phyloP scores from a whole-genome alignment of 1,140 invertebrate genomes.

The Drosophila mauritiana region DNA sequence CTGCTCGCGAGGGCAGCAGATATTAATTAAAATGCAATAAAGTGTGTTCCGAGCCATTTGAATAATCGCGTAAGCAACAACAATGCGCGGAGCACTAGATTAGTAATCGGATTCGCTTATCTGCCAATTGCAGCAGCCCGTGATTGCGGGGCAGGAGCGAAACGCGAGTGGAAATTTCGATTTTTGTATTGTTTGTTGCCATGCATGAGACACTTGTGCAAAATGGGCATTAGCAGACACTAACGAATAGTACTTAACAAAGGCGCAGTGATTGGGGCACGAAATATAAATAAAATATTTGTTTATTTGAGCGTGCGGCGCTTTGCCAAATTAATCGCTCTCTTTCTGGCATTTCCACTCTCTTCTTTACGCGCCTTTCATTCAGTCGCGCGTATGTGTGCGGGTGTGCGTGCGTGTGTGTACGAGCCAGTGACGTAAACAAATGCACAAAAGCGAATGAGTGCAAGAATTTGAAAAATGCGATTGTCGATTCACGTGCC shows the following conservation, averaged over 20 bases:
- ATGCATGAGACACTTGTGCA: conserved; percentile 7
- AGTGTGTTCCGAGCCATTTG: conserved; percentile 27
- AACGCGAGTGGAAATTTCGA: conserved; percentile 74
- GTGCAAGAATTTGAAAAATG: conserved; percentile 60
- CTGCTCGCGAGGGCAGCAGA: not conserved
- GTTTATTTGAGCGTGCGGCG: conserved; percentile 38
- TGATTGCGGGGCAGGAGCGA: conserved; percentile 10
- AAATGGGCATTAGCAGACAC: conserved; percentile 22
- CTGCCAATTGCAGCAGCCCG: conserved; percentile 3
- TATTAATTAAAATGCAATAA: conserved; percentile 28
- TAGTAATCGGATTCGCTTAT: conserved; percentile 22
- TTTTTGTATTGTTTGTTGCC: conserved; percentile 56
- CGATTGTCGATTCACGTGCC: conserved; percentile 64
- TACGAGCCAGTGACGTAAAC: conserved; percentile 66
- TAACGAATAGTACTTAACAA: conserved; percentile 1
- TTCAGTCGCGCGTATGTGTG: conserved; percentile 27
- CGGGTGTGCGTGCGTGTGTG: conserved; percentile 22
- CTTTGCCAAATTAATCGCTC: conserved; percentile 29
- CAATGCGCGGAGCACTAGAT: not conserved
- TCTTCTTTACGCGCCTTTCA: conserved; percentile 53
- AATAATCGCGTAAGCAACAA: conserved; percentile 15
- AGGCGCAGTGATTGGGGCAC: not conserved
- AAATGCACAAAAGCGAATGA: conserved; percentile 61
- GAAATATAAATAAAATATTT: conserved; percentile 37
- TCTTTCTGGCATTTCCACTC: conserved; percentile 31